Evolutionary conservation across 2,797 vertebrate species (phyloP).

Genomic region (Sphaeramia orbicularis): DNA sequence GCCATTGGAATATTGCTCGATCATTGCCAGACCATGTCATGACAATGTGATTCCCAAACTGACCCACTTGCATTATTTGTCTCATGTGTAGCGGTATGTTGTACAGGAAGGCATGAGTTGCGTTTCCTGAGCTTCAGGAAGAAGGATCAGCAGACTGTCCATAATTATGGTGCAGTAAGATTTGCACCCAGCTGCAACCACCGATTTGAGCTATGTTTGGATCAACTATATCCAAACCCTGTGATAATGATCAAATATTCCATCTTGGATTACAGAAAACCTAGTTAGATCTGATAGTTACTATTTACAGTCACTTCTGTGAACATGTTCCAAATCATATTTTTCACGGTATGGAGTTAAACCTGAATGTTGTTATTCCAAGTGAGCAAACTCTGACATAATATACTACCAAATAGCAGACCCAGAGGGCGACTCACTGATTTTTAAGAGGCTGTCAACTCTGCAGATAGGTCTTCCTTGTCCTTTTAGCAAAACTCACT

Average conservation of each 20-base stretch:
- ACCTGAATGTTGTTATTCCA: slow-evolving; percentile 14
- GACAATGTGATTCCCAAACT: slow-evolving; percentile 71
- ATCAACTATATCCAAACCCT: slow-evolving; percentile 33
- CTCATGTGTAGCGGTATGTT: slow-evolving; percentile 51
- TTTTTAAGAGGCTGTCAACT: slow-evolving; percentile 27
- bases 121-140: slow-evolving; percentile 86
- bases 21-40: slow-evolving; percentile 65
- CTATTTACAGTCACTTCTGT: slow-evolving; percentile 10
- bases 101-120: slow-evolving; percentile 81
- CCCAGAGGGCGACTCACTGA: background rate
- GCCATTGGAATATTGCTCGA: slow-evolving; percentile 65
- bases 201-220: slow-evolving; percentile 68
- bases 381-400: slow-evolving; percentile 9
- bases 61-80: slow-evolving; percentile 77
- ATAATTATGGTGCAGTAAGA: slow-evolving; percentile 75
- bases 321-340: slow-evolving; percentile 19
- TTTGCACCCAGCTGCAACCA: slow-evolving; percentile 63
- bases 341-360: slow-evolving; percentile 1
- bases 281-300: slow-evolving; percentile 19
- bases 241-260: slow-evolving; percentile 33
- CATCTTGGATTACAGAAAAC: slow-evolving; percentile 28
- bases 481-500: slow-evolving; percentile 53
- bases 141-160: slow-evolving; percentile 81
- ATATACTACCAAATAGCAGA: slow-evolving; percentile 22
- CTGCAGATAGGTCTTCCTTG: slow-evolving; percentile 3